A percentile compares a stretch with the other conserved stretches of the same genome.
phyloP scores from a whole-genome alignment of 2,888 invertebrate species.

The Chelonus formosanus region DNA sequence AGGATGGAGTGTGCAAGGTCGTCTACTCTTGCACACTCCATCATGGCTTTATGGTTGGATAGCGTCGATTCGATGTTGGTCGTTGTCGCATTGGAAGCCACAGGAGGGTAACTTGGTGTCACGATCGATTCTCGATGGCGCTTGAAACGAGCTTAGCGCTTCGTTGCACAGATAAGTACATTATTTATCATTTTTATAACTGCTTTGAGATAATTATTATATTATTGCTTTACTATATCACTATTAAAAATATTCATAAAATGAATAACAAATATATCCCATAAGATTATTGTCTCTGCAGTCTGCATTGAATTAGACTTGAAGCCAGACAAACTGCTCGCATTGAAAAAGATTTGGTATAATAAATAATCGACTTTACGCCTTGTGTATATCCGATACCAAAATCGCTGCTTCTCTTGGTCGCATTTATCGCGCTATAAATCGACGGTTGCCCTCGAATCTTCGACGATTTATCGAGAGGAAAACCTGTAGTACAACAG shows the following conservation, averaged over 20 bases:
- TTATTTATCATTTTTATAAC: slow-evolving; percentile 14
- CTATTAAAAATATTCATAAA: too few relatives aligned
- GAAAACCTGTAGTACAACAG: slow-evolving; percentile 1
- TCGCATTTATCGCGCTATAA: slow-evolving; percentile 46
- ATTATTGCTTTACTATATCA: too few relatives aligned
- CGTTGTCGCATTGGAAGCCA: slow-evolving; percentile 34
- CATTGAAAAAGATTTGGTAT: slow-evolving; percentile 12
- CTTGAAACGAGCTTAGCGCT: slow-evolving; percentile 1
- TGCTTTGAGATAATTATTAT: too few relatives aligned
- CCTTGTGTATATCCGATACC: slow-evolving; percentile 42
- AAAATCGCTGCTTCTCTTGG: slow-evolving; percentile 42
- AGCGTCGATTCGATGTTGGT: slow-evolving; percentile 36
- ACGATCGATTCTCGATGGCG: slow-evolving; percentile 36
- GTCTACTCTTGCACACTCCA: slow-evolving; percentile 39
- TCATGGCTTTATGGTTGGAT: slow-evolving; percentile 40
- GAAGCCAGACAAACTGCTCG: slow-evolving; percentile 27
- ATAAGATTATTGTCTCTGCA: slow-evolving; percentile 16
- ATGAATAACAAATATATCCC: not conserved
- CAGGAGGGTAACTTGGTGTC: slow-evolving; percentile 34
- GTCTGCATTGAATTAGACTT: slow-evolving; percentile 8
- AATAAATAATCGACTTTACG: slow-evolving; percentile 34
- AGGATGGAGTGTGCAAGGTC: slow-evolving; percentile 31
- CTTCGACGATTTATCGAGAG: slow-evolving; percentile 20
- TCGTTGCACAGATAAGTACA: slow-evolving; percentile 7
- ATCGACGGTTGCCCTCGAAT: slow-evolving; percentile 37